phyloP scores from a whole-genome alignment of 2,113 vertebrate species.

The Onychorhynchus coronatus region DNA sequence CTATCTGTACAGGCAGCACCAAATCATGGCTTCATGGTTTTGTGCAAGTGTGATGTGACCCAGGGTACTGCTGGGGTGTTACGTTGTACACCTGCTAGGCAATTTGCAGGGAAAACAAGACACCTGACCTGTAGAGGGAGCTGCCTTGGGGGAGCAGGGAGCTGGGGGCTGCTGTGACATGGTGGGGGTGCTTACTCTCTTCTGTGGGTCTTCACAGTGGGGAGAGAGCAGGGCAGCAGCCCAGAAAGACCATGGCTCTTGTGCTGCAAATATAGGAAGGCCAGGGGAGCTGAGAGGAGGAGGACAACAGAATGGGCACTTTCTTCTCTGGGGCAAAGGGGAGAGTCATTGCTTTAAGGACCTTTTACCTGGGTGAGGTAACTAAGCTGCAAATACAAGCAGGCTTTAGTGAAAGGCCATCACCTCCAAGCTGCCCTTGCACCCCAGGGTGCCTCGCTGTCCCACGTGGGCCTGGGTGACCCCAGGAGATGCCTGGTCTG shows the following conservation, averaged over 20 bases:
- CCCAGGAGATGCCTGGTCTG: not conserved
- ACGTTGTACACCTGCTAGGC: not conserved
- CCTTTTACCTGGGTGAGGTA: not conserved
- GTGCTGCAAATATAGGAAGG: not conserved
- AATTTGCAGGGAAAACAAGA: not conserved
- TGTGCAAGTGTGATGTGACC: not conserved
- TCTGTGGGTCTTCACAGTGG: not conserved
- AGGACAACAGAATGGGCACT: fast-evolving
- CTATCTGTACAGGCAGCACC: not conserved
- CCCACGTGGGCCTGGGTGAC: not conserved
- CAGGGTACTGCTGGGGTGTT: not conserved
- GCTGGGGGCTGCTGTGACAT: not conserved
- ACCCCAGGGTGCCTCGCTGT: not conserved
- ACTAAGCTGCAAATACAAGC: not conserved
- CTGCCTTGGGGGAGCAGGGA: not conserved
- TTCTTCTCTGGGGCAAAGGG: not conserved
- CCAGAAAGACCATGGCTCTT: not conserved
- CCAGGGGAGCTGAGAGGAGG: not conserved
- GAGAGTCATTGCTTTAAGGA: not conserved
- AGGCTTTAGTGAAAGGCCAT: not conserved
- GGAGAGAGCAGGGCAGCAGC: not conserved
- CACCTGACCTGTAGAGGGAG: not conserved
- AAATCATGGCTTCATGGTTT: not conserved
- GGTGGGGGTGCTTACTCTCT: not conserved
- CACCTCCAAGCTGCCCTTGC: not conserved